Percentiles rank a stretch among this genome's conserved stretches.
Conservation (phyloP, 2,888 invertebrate genomes). For the Dichetophora obliterata region DNA sequence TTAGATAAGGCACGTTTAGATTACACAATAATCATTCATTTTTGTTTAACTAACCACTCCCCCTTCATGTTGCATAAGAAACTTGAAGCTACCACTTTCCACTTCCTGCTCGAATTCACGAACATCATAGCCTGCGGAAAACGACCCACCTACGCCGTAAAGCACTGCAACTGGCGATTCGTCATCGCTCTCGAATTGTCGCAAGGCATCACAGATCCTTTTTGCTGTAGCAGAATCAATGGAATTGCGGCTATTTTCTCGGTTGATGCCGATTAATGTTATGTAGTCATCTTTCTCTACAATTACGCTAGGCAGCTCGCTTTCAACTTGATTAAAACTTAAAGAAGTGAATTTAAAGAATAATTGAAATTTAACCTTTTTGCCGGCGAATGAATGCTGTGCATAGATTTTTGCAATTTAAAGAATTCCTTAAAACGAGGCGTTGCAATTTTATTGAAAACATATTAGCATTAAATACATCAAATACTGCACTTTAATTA, state of each 20-base stretch:
- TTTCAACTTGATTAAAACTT: not conserved
- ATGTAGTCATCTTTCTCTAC: slow-evolving; percentile 76
- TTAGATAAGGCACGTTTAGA: not conserved
- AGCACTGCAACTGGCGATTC: slow-evolving; percentile 81
- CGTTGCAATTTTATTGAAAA: not conserved
- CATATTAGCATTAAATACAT: too few relatives aligned
- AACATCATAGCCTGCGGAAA: slow-evolving; percentile 93
- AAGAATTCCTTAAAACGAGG: not conserved
- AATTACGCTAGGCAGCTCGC: slow-evolving; percentile 61
- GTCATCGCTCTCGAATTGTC: slow-evolving; percentile 83
- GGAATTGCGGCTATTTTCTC: slow-evolving; percentile 85
- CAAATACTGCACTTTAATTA: too few relatives aligned
- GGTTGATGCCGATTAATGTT: slow-evolving; percentile 86
- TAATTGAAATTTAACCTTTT: not conserved
- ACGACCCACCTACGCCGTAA: slow-evolving; percentile 90
- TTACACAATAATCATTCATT: not conserved
- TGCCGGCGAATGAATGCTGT: not conserved
- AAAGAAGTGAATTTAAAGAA: not conserved
- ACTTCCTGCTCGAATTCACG: slow-evolving; percentile 74
- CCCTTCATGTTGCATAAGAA: slow-evolving; percentile 68
- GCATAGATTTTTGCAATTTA: not conserved
- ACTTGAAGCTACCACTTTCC: slow-evolving; percentile 57
- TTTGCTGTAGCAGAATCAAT: slow-evolving; percentile 79
- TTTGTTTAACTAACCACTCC: slow-evolving; percentile 64
- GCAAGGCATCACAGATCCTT: slow-evolving; percentile 79